Percentiles rank a stretch among this genome's conserved stretches.
These are phyloP conservation scores for Oenanthe melanoleuca DNA, from an alignment of 2,113 vertebrate genomes.

Conservation along the genomic window DNA sequence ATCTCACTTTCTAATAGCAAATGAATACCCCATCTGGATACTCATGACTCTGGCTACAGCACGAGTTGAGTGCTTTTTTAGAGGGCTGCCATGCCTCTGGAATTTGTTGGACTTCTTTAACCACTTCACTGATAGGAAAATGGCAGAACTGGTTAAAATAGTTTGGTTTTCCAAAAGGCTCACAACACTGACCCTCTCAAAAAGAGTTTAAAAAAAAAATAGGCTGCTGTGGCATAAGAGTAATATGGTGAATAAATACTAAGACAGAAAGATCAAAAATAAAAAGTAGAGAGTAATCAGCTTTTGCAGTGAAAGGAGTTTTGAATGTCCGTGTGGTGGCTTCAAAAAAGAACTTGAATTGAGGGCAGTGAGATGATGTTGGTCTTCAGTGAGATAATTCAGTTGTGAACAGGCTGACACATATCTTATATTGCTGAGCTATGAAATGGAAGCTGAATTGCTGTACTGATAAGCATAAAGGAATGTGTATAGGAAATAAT, in stretches of 20 bases:
- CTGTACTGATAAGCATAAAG: not conserved
- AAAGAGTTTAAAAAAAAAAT: not conserved
- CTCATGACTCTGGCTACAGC: not conserved
- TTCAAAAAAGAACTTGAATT: not conserved
- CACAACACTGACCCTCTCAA: not conserved
- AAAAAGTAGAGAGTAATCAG: not conserved
- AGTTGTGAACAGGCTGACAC: not conserved
- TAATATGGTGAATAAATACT: not conserved
- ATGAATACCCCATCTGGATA: not conserved
- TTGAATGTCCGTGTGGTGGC: not conserved
- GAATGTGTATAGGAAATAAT: not conserved
- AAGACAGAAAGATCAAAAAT: not conserved
- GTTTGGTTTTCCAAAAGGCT: not conserved
- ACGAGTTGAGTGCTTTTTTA: not conserved
- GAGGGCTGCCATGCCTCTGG: not conserved
- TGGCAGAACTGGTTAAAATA: not conserved
- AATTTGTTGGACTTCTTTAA: not conserved
- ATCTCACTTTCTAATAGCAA: not conserved
- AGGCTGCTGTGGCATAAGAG: not conserved
- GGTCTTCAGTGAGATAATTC: not conserved
- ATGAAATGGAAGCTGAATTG: not conserved
- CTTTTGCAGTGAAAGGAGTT: not conserved
- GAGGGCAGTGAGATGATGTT: not conserved
- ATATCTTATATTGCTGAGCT: not conserved
- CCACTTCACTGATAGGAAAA: not conserved